phyloP scores from a whole-genome alignment of 2,113 vertebrate species.

The Larimichthys crocea region DNA sequence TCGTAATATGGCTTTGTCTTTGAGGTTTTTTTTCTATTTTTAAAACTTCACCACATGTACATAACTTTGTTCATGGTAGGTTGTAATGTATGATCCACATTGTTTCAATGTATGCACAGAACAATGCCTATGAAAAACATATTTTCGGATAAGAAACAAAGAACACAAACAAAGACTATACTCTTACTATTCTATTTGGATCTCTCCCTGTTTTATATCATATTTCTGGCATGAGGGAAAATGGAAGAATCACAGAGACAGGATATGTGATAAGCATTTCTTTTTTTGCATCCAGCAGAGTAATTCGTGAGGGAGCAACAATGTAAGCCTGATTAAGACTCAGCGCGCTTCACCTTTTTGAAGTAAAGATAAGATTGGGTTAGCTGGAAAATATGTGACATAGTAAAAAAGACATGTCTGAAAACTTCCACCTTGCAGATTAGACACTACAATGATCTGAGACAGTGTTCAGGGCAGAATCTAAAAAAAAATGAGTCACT shows the following conservation, averaged over 20 bases:
- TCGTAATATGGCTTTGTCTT: background rate
- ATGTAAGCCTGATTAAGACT: constrained; percentile 26
- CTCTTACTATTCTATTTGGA: background rate
- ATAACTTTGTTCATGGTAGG: constrained; percentile 27
- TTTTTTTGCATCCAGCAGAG: constrained; percentile 21
- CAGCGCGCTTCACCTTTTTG: constrained; percentile 3
- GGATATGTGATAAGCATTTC: constrained; percentile 26
- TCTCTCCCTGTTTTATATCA: constrained; percentile 11
- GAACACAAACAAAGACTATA: constrained; percentile 7
- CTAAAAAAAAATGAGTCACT: constrained; percentile 25
- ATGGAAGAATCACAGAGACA: constrained; percentile 4
- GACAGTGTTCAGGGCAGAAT: constrained; percentile 13
- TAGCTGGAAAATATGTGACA: constrained; percentile 7
- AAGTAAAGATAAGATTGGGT: constrained; percentile 1
- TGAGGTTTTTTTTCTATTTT: constrained; percentile 3
- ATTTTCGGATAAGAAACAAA: constrained; percentile 17
- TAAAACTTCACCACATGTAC: constrained; percentile 2
- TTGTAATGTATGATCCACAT: constrained; percentile 1
- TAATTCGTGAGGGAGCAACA: constrained; percentile 24
- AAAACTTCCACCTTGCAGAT: constrained; percentile 31
- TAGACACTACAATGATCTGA: constrained; percentile 25
- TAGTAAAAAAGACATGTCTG: constrained; percentile 18
- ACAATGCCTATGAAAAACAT: constrained; percentile 30
- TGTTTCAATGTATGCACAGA: constrained; percentile 40
- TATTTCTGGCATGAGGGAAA: constrained; percentile 20